Evolutionary conservation across 2,113 vertebrate species (phyloP).

Genomic region (Rhombomys opimus): DNA sequence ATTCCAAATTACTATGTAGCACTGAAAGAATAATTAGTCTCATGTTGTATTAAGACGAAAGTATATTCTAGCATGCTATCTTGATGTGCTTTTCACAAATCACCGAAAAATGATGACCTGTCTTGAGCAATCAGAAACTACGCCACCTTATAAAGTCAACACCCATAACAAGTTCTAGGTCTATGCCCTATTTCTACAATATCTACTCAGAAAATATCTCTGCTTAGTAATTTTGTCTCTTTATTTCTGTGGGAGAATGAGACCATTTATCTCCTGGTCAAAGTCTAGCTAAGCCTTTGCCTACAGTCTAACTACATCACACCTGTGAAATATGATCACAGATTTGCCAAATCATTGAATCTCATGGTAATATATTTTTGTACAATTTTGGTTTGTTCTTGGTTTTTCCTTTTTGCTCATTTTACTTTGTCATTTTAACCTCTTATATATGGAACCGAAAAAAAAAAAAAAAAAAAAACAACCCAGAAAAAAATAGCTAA

Average conservation of each 20-base stretch:
- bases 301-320: neutral
- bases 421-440: neutral
- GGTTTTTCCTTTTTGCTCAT: neutral
- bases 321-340: neutral
- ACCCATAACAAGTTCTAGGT: neutral
- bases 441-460: neutral
- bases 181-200: neutral
- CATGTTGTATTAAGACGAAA: neutral
- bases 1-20: slow-evolving; percentile 2
- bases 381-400: neutral
- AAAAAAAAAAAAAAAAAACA: neutral
- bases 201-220: neutral
- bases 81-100: neutral
- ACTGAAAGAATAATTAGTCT: slow-evolving; percentile 2
- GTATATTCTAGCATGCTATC: neutral
- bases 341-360: neutral
- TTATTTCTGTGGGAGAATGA: neutral
- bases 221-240: neutral
- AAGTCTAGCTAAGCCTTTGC: neutral
- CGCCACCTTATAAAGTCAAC: neutral
- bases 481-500: too few species aligned
- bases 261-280: neutral
- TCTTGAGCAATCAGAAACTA: neutral
- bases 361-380: neutral
- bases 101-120: neutral